Base-by-base conservation (phyloP, 2,113 vertebrate species). In the Sialia sialis region DNA sequence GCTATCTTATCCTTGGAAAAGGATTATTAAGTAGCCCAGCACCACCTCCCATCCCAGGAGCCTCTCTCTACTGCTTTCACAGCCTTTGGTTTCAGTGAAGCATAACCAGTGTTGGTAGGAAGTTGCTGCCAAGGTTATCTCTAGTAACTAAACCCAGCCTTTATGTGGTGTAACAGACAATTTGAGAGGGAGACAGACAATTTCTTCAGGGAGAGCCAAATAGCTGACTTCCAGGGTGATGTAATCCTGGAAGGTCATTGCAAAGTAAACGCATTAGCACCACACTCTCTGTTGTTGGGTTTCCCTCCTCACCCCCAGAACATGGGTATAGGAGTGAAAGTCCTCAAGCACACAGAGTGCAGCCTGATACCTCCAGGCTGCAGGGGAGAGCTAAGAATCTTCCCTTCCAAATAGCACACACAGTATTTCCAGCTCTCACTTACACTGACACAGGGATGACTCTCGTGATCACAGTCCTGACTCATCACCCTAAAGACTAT, bases 101-200 rank as follows among this genome's bases (percentile, higher is more conserved):
- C 58, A 51, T 36, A 80, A 56, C 64, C 27, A 43, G 32, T 1
- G 1, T 11, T 74, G 22, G 73, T 87, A 84, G 52, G 48, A 94
- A 92, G 44, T n/a, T n/a, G 2, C 16, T 75, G 80, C 56, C 87
- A 89, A 87, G 77, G 87, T 94, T 91, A 74, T 85, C 82, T 67
- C 70, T 63, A 43, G 70, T 77, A 90, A 94, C 58, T 66, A 73
- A 82, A 93, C 51, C 78, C 63, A 90, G 43, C 34, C 49, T 95
- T 94, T 64, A 76, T 36, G 38, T 80, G 87, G 69, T 94, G 93
- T 87, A 93, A 93, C 70, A 77, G 79, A 77, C 34, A 93, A 80
- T 88, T 94, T 88, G 88, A 92, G 88, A 81, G 39, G 75, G 86
- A 95, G 89, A 92, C 66, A 64, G 77, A 60, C 27, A 67, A 25